phyloP scores from a whole-genome alignment of 2,888 invertebrate genomes.

The Apantesis nais region DNA sequence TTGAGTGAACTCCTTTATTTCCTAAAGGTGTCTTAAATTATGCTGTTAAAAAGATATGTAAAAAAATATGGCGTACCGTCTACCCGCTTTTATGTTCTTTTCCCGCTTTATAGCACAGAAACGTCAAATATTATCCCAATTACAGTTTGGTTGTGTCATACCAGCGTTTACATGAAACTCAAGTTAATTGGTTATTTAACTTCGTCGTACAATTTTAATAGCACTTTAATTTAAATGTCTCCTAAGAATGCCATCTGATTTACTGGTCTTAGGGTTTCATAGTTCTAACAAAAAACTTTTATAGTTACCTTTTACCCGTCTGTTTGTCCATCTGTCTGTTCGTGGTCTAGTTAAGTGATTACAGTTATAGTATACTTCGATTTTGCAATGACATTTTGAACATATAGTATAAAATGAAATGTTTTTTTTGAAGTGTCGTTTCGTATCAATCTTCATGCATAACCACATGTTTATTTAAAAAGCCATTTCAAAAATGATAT shows the following conservation, averaged over 20 bases:
- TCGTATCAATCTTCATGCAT: background rate
- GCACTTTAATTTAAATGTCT: constrained; percentile 1
- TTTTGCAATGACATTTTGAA: no score
- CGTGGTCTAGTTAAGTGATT: background rate
- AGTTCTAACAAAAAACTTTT: background rate
- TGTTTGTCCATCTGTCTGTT: background rate
- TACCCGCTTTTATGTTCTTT: constrained; percentile 1
- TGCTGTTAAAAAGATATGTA: constrained; percentile 26
- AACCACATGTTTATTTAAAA: no score
- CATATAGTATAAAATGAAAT: no score
- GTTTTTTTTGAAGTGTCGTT: background rate
- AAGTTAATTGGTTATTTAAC: constrained; percentile 36
- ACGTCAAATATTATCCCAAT: constrained; percentile 15
- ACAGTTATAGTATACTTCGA: no score
- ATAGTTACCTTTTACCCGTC: background rate
- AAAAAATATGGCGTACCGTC: constrained; percentile 1
- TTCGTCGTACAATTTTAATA: constrained; percentile 5
- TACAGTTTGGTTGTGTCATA: constrained; percentile 21
- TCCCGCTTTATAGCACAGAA: constrained; percentile 1
- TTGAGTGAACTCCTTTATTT: constrained; percentile 35
- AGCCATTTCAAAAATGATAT: no score
- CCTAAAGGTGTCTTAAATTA: constrained; percentile 32
- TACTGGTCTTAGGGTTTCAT: background rate
- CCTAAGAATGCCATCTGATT: background rate
- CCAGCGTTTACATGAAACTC: constrained; percentile 31